Conservation (phyloP, 2,888 invertebrate species). For the Lomographa bimaculata region DNA sequence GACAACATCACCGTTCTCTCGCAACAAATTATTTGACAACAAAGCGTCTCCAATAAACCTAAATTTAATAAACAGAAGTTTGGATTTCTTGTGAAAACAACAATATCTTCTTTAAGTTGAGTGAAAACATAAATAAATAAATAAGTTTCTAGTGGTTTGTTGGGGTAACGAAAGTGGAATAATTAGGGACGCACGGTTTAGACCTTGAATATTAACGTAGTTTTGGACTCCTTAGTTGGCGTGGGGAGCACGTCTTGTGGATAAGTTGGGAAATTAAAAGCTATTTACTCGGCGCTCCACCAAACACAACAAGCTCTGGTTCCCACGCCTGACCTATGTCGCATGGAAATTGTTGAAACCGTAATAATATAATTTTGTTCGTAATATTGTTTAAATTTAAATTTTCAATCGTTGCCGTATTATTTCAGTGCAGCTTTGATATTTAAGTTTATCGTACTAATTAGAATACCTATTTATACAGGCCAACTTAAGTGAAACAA, state of each 20-base stretch:
- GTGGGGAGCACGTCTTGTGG: slow-evolving; percentile 44
- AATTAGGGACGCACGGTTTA: slow-evolving; percentile 34
- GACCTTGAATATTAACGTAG: slow-evolving; percentile 51
- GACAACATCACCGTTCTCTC: slow-evolving; percentile 32
- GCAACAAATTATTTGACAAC: slow-evolving; percentile 40
- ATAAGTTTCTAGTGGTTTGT: slow-evolving; percentile 33
- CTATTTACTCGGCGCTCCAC: slow-evolving; percentile 41
- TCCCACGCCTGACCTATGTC: slow-evolving; percentile 17
- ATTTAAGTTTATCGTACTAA: no score
- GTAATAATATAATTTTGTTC: no score
- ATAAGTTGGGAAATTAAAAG: slow-evolving; percentile 50
- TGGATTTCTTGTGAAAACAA: slow-evolving; percentile 35
- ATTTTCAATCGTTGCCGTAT: no score
- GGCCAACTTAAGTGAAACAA: no score
- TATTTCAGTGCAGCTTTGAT: no score
- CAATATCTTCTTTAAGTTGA: slow-evolving; percentile 37
- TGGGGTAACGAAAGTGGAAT: slow-evolving; percentile 31
- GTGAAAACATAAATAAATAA: slow-evolving; percentile 45
- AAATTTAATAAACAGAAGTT: slow-evolving; percentile 40
- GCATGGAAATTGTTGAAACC: no score
- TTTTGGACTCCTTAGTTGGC: slow-evolving; percentile 40
- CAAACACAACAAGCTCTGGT: slow-evolving; percentile 20
- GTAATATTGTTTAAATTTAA: no score
- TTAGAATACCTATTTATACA: no score
- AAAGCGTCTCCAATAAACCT: slow-evolving; percentile 37